Evolutionary conservation across 2,113 vertebrate genomes (phyloP), one percentile per base, ranked within the genome.

Genomic region (Dipodomys ordii): DNA sequence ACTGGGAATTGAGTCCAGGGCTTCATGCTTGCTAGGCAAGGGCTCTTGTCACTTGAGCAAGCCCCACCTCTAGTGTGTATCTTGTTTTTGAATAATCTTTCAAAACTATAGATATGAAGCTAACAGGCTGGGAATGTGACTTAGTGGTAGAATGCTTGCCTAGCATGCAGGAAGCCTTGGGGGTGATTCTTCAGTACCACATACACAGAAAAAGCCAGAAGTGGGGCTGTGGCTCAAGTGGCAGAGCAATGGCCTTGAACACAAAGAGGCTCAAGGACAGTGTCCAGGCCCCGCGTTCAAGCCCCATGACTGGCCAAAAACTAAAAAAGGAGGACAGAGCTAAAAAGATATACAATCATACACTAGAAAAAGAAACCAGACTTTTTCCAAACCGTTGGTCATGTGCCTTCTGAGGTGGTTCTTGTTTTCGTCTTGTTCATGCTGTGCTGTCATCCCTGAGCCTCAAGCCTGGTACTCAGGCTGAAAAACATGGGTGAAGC

Each of bases 21-120:
- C 22, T 7, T 64, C 13, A 25, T 64, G 62, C 62, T 64, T 64
- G 62, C 62, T 64, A 64, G 62, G 62, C 62, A 64, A 64, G 62
- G 7, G 23, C 23, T 64, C 62, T 39, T 64, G 6, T 23, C 62
- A 64, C 62, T 23, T 64, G 16, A 62, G 60, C 19, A 23, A 64
- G 23, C 22, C 62, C 62, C 22, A 5, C 62, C 62, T 64, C 62
- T 23, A 25, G 1, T 80, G 53, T 57, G 53, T 57, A 57, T 30
- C 80, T 94, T 83, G 18, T 22, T 91, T 87, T 91, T 91, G 18
- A 94, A 69, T 90, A 64, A 32, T 74, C 78, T 79, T 68, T 64
- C 64, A 35, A 77, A 87, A 35, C 32, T 49, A 18, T 72, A 35
- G 44, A 86, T 88, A 74, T 67, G 20, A 22, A 46, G 6, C 46